Base-by-base conservation (phyloP, 2,113 vertebrate species). In the Todiramphus chloris region DNA sequence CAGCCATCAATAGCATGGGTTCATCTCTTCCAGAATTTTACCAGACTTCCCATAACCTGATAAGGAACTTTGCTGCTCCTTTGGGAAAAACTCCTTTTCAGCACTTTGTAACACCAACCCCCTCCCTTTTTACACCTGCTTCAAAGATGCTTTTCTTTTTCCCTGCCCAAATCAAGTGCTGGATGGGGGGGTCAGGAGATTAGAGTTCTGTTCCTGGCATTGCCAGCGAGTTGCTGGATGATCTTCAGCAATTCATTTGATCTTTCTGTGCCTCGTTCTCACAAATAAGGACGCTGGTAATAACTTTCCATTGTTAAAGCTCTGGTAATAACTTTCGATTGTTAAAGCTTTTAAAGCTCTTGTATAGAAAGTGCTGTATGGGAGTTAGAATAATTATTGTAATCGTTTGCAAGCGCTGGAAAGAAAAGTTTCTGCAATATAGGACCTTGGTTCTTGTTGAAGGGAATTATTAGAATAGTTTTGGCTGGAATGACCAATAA, bases 251-350 rank as follows among this genome's bases (percentile, higher is more conserved):
- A 89, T 90, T 94, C 5, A 11, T 94, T 96, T 95, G 90, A 90
- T 95, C 89, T 96, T 68, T 64, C 83, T 87, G 80, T 0, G 2
- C 80, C 81, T 94, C 25, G 1, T 81, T 92, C 93, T 95, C 48
- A 3, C 95, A 89, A 95, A 94, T 93, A 93, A 89, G 86, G 86
- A 84, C 82, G 74, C 87, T 87, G 87, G 95, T 93, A 95, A 95
- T 96, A 89, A 95, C 80, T 90, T 95, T 35, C 83, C 19, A 91
- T 97, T 97, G 95, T 95, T 93, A 89, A 82, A 58, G 87, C 90
- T 69, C 70, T 85, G 87, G 94, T 96, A 96, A 95, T 96, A 93
- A 96, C 75, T 96, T 91, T 44, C 82, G 56, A 93, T 97, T 96
- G 95, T 96, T 89, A 86, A 86, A 90, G 79, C 90, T 84, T 59